Base-by-base conservation (phyloP, 2,113 vertebrate species). In the Pionites leucogaster region DNA sequence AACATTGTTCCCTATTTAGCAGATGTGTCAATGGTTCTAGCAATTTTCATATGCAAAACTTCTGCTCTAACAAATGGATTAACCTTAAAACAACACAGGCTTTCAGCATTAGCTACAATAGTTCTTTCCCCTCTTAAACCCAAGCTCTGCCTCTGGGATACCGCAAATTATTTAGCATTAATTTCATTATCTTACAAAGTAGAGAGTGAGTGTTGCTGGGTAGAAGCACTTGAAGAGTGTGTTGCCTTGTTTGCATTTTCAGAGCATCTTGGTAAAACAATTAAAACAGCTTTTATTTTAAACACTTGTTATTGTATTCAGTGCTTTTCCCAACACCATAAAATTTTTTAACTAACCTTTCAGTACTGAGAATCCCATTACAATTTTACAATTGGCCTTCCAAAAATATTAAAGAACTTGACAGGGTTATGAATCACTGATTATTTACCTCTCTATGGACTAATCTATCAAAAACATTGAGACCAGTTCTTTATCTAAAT, bases 371-470 rank as follows among this genome's bases (percentile, higher is more conserved):
- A 62, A 71, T 41, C n/a, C 62, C 28, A 63, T 92, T 96, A 86
- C 27, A 92, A 81, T 94, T 95, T 96, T 96, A 92, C 63, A 71
- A 88, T 50, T 67, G 94, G 79, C 49, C 53, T 96, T 96, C 96
- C 55, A 93, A 96, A 97, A 97, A 75, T 29, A 90, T 78, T 95
- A 92, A 90, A 94, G 81, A 86, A 86, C 42, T 80, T 88, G 93
- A 64, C 2, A 1, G 35, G 74, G n/a, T 93, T 91, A 83, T 95
- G 82, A 92, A 96, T 95, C 70, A 85, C 70, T 80, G 49, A 94
- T 91, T 90, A 89, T 94, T 88, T 92, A 39, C 86, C 64, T 90
- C 92, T 67, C 82, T 81, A 57, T 69, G 62, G 72, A 79, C 31
- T 88, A 82, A 96, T 93, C 65, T 92, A 55, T 94, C 83, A 88